phyloP scores from a whole-genome alignment of 1,140 invertebrate genomes.

The Hirudo medicinalis region DNA sequence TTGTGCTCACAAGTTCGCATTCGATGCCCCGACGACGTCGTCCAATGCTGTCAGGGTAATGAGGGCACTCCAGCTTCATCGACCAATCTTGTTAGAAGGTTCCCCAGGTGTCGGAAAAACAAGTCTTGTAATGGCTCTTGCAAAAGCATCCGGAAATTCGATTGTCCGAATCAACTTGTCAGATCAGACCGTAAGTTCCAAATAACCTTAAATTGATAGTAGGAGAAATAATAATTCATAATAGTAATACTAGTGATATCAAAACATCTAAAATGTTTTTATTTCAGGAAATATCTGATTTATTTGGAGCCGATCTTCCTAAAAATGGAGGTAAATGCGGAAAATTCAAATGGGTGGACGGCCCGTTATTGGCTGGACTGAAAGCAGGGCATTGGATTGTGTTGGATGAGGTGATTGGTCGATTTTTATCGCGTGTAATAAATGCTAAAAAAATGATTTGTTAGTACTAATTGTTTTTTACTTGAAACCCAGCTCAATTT shows the following conservation, averaged over 20 bases:
- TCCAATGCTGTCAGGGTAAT: conserved; percentile 70
- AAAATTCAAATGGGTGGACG: conserved; percentile 83
- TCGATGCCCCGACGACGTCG: conserved; percentile 60
- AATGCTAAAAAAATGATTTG: too few species aligned
- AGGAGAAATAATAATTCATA: too few species aligned
- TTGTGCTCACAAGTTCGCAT: neutral
- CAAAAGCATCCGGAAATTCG: conserved; percentile 61
- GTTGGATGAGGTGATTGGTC: conserved; percentile 63
- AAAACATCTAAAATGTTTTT: neutral
- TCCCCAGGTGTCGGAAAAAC: conserved; percentile 97
- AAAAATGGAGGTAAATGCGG: conserved; percentile 67
- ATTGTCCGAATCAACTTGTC: conserved; percentile 90
- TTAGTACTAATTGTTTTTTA: too few species aligned
- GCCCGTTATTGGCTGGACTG: conserved; percentile 82
- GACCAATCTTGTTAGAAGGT: conserved; percentile 88
- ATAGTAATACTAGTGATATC: too few species aligned
- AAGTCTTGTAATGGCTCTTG: conserved; percentile 76
- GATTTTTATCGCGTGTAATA: too few species aligned
- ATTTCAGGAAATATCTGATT: conserved; percentile 75
- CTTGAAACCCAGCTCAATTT: conserved; percentile 72
- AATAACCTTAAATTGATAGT: too few species aligned
- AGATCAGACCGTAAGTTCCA: conserved; percentile 69
- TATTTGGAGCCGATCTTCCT: conserved; percentile 96
- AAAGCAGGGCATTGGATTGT: conserved; percentile 88
- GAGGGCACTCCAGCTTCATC: conserved; percentile 63